Conservation (phyloP, 2,797 vertebrate species). For the Lepus oiostolus region DNA sequence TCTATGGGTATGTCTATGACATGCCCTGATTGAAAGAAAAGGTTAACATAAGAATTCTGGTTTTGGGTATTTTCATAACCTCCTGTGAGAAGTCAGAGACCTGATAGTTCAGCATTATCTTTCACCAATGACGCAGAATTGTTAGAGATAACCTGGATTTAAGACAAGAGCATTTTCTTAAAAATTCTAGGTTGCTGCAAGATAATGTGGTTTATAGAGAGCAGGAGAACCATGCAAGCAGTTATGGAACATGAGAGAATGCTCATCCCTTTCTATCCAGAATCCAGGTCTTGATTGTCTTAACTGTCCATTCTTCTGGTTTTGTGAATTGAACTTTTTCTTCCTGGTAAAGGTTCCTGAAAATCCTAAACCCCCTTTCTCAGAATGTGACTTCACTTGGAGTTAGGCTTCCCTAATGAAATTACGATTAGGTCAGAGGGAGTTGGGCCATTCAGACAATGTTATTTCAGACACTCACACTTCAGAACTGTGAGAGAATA, state of each 20-base stretch:
- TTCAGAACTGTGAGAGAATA: too few species aligned
- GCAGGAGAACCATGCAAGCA: neutral
- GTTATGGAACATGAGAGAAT: neutral
- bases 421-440: too few species aligned
- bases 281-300: neutral
- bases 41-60: neutral
- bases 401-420: neutral
- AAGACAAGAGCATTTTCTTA: neutral
- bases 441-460: too few species aligned
- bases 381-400: constrained; percentile 3
- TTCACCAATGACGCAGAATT: neutral
- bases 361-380: neutral
- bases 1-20: neutral
- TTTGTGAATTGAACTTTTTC: neutral
- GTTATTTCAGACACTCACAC: too few species aligned
- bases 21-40: constrained; percentile 17
- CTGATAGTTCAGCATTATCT: neutral
- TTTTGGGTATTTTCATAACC: neutral
- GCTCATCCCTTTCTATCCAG: neutral
- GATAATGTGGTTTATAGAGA: neutral
- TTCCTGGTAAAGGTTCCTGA: neutral
- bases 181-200: neutral
- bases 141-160: neutral
- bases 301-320: neutral
- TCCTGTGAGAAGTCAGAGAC: constrained; percentile 17